Evolutionary conservation across 2,113 vertebrate species (phyloP).

Genomic region (Cephalopholis sonnerati): DNA sequence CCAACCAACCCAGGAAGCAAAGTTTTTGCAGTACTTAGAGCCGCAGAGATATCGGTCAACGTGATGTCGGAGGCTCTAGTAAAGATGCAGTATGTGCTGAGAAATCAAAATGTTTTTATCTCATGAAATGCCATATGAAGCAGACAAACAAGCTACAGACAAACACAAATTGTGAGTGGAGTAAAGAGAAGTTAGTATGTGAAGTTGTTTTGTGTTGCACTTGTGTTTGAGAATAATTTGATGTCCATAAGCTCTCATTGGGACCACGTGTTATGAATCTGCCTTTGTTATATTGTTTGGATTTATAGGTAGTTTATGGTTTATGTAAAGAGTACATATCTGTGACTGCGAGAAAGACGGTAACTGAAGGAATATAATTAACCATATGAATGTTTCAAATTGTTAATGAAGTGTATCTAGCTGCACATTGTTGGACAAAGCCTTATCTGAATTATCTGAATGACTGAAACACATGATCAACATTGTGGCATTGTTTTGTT

Average conservation of each 20-base stretch:
- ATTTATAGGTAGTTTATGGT: slow-evolving; percentile 28
- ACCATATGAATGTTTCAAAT: slow-evolving; percentile 76
- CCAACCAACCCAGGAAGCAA: background rate
- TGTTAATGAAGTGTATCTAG: slow-evolving; percentile 55
- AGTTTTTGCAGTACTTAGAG: background rate
- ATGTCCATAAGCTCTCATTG: slow-evolving; percentile 26
- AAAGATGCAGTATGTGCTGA: background rate
- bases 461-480: slow-evolving; percentile 46
- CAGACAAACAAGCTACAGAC: background rate
- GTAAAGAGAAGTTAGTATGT: slow-evolving; percentile 34
- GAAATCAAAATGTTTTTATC: background rate
- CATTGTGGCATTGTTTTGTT: slow-evolving; percentile 52
- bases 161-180: slow-evolving; percentile 14
- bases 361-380: slow-evolving; percentile 49
- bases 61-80: background rate
- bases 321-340: slow-evolving; percentile 49
- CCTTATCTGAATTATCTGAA: slow-evolving; percentile 75
- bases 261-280: slow-evolving; percentile 55
- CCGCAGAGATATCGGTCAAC: background rate
- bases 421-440: slow-evolving; percentile 69
- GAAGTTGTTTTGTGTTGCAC: slow-evolving; percentile 46
- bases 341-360: background rate
- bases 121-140: slow-evolving; percentile 14
- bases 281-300: slow-evolving; percentile 43
- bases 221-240: slow-evolving; percentile 31